Base-by-base conservation (phyloP, 2,888 invertebrate species). In the Hoplodrina blanda region DNA sequence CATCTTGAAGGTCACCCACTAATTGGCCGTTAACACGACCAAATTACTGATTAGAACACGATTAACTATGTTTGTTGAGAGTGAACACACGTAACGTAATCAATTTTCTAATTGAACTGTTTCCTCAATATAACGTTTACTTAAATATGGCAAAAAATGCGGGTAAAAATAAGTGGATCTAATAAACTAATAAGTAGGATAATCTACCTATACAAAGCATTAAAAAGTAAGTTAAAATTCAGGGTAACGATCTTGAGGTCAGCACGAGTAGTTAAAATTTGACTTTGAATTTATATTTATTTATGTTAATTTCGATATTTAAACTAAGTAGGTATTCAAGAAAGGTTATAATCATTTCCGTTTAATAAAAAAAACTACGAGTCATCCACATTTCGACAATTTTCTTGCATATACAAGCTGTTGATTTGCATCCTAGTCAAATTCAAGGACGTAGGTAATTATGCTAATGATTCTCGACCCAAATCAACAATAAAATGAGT, bases 11-110 rank as follows among this genome's bases (percentile, higher is more conserved):
- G 84, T 68, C 67, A 64, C 20, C 4, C 41, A 72, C 71, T 81
- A 81, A 81, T 73, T 84, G 84, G 41, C 67, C 64, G 69, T 83
- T 81, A 82, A 83, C 73, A 57, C 69, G 73, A 56, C 70, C 76
- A 73, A 83, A 82, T 81, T 78, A 69, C 65, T 64, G 56, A 78
- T 83, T 73, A 71, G 65, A 73, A 65, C 37, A 25, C 69, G 62
- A 78, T 81, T 78, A 73, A 73, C 11, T 69, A 61, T 41, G 56
- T 63, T 53, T 46, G 73, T 78, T 55, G 50, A 46, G 46, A 63
- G 54, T 60, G 63, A 41, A 69, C 57, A 75, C 41, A 46, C 33
- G 52, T 68, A 62, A 65, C 66, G 57, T 64, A 62, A 80, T 69
- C 46, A 67, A 59, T 78, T 57, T 64, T 61, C 37, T 55, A 25